Base-by-base conservation (phyloP, 53 echinoderm and acorn worm species). In the Patiria pectinifera region DNA sequence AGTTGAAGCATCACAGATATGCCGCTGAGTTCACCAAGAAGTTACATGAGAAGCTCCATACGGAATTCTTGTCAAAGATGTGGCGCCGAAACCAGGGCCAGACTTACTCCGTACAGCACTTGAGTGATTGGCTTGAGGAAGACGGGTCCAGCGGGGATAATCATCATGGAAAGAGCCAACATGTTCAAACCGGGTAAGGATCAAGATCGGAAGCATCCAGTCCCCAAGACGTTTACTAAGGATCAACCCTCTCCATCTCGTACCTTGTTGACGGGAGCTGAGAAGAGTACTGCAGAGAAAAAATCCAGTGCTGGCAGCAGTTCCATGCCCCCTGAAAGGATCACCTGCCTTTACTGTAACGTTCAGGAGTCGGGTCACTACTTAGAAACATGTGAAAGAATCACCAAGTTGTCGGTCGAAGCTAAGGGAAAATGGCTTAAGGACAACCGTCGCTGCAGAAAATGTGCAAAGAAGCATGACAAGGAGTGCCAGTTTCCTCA, bases 1-100 rank as follows among this genome's bases (percentile, higher is more conserved):
- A 87, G 72, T 71, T 87, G 87, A 87, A 87, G 24, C 69, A 87
- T 76, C 87, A 87, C 46, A 47, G 71, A 70, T 87, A 87, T 76
- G 87, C 87, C 11, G 87, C 22, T 71, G 87, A 87, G 35, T 3
- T 87, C 43, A 43, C 76, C 12, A 69, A 87, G 48, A 87, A 71
- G 59, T 76, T 87, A 87, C 87, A 76, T 0, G 87, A 87, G 69
- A 87, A 47, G 70, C 76, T 87, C 24, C 87, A 87, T 35, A 76
- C 48, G 14, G 74, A 87, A 48, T 87, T 87, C 47, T 59, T 87
- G 22, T 87, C 87, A 0, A 87, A 87, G 46, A 87, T 87, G 87
- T 69, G 87, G 87, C 63, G 66, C 4, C 25, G 66, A 76, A 25
- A 46, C n/a, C 72, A 74, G 70, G 87, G 75, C 10, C 72, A 75